Evolutionary conservation across 2,797 vertebrate species (phyloP).

Genomic region (Protonibea diacanthus): DNA sequence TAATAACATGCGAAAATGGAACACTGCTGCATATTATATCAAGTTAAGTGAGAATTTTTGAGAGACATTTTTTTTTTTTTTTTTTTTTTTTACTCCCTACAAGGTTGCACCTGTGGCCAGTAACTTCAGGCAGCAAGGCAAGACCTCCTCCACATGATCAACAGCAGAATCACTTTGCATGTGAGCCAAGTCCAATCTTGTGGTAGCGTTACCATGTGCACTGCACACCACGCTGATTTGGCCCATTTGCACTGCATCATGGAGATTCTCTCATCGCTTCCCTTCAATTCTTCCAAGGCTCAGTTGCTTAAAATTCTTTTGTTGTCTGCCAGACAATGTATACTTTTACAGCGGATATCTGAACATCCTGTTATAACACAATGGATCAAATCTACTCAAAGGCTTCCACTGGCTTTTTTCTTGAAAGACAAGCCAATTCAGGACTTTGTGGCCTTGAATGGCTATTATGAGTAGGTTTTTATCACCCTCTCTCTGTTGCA

Average conservation of each 20-base stretch:
- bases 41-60: neutral
- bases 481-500: too few relatives aligned
- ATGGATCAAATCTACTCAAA: slow-evolving; percentile 1
- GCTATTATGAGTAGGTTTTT: neutral
- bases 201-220: neutral
- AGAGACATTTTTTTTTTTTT: neutral
- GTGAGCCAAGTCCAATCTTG: neutral
- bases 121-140: neutral
- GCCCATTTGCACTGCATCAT: neutral
- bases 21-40: neutral
- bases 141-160: neutral
- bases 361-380: slow-evolving; percentile 24
- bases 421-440: neutral
- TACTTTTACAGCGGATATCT: slow-evolving; percentile 11
- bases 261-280: neutral
- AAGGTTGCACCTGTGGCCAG: neutral
- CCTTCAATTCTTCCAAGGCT: neutral
- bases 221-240: neutral
- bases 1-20: neutral
- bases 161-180: neutral
- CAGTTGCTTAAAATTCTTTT: neutral
- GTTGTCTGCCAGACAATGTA: neutral
- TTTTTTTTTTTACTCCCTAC: neutral
- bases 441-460: neutral
- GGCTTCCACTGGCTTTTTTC: neutral